Base-by-base conservation (phyloP, 30 jellyfish, hydroid and myxozoan species). In the Nemopilema nomurai region DNA sequence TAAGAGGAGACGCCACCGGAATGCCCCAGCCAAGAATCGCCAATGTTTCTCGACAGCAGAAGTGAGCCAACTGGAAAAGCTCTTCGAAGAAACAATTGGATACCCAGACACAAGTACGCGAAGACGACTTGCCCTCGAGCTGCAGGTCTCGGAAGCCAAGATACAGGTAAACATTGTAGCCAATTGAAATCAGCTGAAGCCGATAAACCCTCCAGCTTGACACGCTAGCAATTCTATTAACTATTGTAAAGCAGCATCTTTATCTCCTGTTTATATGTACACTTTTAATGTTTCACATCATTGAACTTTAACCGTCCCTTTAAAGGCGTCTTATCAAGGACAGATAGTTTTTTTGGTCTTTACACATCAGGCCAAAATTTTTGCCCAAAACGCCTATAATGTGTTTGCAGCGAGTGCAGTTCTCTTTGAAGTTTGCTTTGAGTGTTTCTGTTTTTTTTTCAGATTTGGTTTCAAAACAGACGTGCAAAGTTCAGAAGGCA, bases 401-500 rank as follows among this genome's bases (percentile, higher is more conserved):
- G n/a, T n/a, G n/a, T n/a, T n/a, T n/a, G n/a, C n/a, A n/a, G n/a
- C n/a, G n/a, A n/a, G n/a, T n/a, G n/a, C n/a, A n/a, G n/a, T n/a
- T n/a, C n/a, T n/a, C n/a, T n/a, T n/a, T n/a, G 57, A 41, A 41
- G 57, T 3, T 41, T 41, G 57, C 57, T 41, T 41, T 41, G 3
- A 16, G 23, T 7, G 33, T 67, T 23, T 32, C 17, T 23, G 30
- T 17, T 71, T 71, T 51, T 30, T 49, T 51, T 24, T 16, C n/a
- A 82, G 91, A 82, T 82, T 53, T 82, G 91, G 91, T 82, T 82
- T 69, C 91, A 82, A 51, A 82, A 82, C 79, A 49, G 91, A 23
- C 22, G 91, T 22, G 91, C 91, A 26, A 82, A 82, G 67, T 70
- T 82, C 33, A 75, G 91, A 30, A 29, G 91, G 33, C 91, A 82